Evolutionary conservation across 2,797 vertebrate genomes (phyloP).

Genomic region (Acrossocheilus wenchowensis): DNA sequence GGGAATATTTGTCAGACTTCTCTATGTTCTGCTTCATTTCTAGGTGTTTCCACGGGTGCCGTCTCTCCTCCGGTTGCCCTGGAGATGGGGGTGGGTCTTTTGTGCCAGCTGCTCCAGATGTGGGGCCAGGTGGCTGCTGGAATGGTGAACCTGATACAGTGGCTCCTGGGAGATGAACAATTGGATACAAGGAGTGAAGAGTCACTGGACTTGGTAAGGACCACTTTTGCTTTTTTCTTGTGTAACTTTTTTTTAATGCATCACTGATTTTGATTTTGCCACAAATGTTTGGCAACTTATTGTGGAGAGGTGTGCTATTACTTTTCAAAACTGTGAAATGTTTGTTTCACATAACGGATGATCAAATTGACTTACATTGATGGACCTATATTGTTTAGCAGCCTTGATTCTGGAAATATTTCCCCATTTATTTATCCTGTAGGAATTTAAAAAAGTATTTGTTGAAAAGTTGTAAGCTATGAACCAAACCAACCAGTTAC

Average conservation of each 20-base stretch:
- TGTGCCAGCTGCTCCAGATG: conserved; percentile 84
- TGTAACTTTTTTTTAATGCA: neutral
- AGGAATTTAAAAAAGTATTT: neutral
- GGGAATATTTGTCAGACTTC: neutral
- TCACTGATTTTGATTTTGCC: neutral
- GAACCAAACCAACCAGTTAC: neutral
- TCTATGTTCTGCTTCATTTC: conserved; percentile 40
- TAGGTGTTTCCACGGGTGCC: conserved; percentile 77
- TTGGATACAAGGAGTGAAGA: conserved; percentile 55
- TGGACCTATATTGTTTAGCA: neutral
- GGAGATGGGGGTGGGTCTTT: conserved; percentile 77
- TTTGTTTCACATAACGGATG: neutral
- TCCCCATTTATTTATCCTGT: neutral
- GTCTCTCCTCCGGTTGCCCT: conserved; percentile 87
- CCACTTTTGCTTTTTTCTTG: neutral
- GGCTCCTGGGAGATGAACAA: conserved; percentile 84
- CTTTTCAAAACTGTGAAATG: neutral
- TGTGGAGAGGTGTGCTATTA: neutral
- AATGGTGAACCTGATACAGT: conserved; percentile 78
- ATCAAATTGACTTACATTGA: neutral
- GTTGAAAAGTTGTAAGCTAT: neutral
- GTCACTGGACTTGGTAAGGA: conserved; percentile 68
- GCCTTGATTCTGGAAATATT: neutral
- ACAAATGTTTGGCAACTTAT: neutral
- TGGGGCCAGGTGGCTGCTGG: conserved; percentile 79